These are phyloP conservation scores for Caenorhabditis afra DNA, from an alignment of 2,888 invertebrate species.

Conservation along the genomic window DNA sequence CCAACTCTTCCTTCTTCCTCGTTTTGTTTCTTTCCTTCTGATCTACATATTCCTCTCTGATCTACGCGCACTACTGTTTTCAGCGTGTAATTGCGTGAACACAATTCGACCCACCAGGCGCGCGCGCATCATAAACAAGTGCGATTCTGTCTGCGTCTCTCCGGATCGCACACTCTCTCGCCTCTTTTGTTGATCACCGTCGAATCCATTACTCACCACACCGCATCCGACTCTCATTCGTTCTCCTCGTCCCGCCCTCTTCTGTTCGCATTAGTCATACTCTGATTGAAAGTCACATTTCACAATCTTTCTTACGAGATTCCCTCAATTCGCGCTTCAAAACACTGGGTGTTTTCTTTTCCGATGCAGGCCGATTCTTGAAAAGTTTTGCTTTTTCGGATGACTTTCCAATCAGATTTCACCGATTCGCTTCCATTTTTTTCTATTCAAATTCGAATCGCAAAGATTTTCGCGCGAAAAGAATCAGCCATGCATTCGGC, in stretches of 20 bases:
- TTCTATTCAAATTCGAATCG: slow-evolving; percentile 18
- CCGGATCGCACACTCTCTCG: slow-evolving; percentile 9
- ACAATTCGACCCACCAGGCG: slow-evolving; percentile 20
- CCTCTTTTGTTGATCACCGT: slow-evolving; percentile 47
- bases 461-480: slow-evolving; percentile 29
- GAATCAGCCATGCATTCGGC: slow-evolving; percentile 18
- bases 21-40: slow-evolving; percentile 2
- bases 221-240: neutral
- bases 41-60: neutral
- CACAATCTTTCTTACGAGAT: neutral
- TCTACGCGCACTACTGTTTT: neutral
- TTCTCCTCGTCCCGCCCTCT: neutral
- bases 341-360: no score
- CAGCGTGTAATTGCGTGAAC: slow-evolving; percentile 12
- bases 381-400: no score
- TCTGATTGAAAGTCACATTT: neutral
- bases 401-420: no score
- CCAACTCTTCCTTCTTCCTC: neutral
- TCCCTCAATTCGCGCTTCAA: neutral
- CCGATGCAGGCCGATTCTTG: no score
- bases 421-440: no score
- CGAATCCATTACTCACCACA: slow-evolving; percentile 14
- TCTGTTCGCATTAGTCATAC: neutral
- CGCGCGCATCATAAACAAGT: slow-evolving; percentile 45
- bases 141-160: slow-evolving; percentile 35